These are phyloP conservation scores for Globodera rostochiensis DNA, from an alignment of 1,140 invertebrate genomes.

Conservation along the genomic window DNA sequence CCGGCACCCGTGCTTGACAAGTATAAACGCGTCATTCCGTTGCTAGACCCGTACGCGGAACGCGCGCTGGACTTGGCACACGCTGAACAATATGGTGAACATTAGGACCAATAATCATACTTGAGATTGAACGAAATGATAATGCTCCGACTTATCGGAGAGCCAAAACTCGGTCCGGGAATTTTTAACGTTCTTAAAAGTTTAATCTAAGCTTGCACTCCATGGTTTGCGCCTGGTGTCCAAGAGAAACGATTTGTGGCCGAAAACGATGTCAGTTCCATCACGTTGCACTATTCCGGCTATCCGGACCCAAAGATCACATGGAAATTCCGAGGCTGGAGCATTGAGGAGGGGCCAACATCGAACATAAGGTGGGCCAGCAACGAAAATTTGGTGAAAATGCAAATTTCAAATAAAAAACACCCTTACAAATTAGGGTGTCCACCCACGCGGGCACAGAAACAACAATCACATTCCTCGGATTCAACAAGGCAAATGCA, in stretches of 20 bases:
- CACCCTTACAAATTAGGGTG: constrained; percentile 43
- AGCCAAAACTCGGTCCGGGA: no score
- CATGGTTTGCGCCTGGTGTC: constrained; percentile 64
- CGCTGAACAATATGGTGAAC: constrained; percentile 59
- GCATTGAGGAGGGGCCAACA: constrained; percentile 56
- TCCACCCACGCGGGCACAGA: constrained; percentile 60
- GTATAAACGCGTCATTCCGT: constrained; percentile 61
- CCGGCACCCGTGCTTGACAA: constrained; percentile 62
- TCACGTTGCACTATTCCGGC: constrained; percentile 58
- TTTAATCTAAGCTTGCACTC: constrained; percentile 52
- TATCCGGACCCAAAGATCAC: constrained; percentile 64
- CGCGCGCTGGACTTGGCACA: constrained; percentile 55
- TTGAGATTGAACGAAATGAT: no score
- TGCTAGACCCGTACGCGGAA: constrained; percentile 65
- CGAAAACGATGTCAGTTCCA: constrained; percentile 60
- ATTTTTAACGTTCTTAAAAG: not conserved
- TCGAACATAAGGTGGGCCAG: constrained; percentile 49
- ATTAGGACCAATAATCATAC: not conserved
- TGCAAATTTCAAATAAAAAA: constrained; percentile 4
- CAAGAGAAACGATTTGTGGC: constrained; percentile 63
- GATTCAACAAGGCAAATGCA: constrained; percentile 58
- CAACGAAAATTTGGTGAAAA: not conserved
- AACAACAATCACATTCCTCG: constrained; percentile 58
- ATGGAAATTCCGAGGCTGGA: constrained; percentile 65
- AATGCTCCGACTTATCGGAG: no score